Percentiles rank a stretch among this genome's conserved stretches.
These are phyloP conservation scores for Callionymus lyra DNA, from an alignment of 2,113 vertebrate species.

Conservation along the genomic window DNA sequence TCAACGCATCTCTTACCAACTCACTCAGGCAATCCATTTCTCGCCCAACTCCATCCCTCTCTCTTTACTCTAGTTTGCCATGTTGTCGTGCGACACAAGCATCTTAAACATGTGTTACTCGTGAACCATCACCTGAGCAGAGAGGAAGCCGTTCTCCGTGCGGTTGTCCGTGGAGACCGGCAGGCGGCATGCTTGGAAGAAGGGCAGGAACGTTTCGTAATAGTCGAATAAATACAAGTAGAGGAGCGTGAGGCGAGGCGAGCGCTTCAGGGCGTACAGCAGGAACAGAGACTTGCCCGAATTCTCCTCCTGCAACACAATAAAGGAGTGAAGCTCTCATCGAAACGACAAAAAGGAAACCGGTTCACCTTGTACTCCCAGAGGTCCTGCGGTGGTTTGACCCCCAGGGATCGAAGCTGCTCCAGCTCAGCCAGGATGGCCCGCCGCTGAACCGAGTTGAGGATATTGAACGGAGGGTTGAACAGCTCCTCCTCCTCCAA, in stretches of 20 bases:
- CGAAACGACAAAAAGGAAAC: constrained; percentile 7
- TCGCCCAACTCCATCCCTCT: not conserved
- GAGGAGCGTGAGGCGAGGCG: constrained; percentile 83
- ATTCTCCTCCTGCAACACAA: constrained; percentile 71
- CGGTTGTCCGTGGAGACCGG: constrained; percentile 39
- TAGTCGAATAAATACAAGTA: constrained; percentile 93
- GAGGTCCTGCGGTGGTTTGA: constrained; percentile 85
- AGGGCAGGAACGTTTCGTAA: constrained; percentile 81
- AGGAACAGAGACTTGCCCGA: constrained; percentile 86
- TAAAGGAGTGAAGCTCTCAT: too few species aligned
- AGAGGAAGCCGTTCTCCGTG: constrained; percentile 60
- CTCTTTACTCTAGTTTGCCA: too few species aligned
- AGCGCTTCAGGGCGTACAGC: constrained; percentile 83
- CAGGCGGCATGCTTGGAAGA: constrained; percentile 85
- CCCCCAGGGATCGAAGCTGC: constrained; percentile 71
- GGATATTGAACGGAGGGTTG: constrained; percentile 70
- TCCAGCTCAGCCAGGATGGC: constrained; percentile 79
- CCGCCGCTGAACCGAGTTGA: constrained; percentile 76
- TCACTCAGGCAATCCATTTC: too few species aligned
- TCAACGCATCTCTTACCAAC: too few species aligned
- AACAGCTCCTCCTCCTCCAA: constrained; percentile 82
- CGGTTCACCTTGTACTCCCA: constrained; percentile 89
- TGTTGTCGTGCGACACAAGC: too few species aligned
- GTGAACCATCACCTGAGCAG: constrained; percentile 60
- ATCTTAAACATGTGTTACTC: not conserved